Conservation (phyloP, 2,888 invertebrate genomes). For the Magallana nippona region DNA sequence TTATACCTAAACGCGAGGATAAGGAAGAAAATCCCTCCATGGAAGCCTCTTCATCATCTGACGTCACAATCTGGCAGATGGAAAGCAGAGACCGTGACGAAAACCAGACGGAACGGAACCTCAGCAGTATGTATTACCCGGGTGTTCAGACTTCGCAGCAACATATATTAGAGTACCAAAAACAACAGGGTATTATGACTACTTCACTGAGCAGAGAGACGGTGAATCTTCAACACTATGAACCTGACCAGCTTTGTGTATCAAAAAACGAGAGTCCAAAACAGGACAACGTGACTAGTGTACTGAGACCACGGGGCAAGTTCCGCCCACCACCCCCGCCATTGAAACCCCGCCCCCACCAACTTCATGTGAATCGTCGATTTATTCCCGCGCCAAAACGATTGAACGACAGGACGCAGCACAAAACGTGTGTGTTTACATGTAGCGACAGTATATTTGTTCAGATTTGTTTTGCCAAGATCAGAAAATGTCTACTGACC, state of each 20-base stretch:
- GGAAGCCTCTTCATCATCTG: neutral
- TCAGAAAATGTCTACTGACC: constrained; percentile 48
- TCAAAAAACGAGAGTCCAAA: neutral
- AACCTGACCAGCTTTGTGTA: neutral
- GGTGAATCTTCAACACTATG: neutral
- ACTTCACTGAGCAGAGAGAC: neutral
- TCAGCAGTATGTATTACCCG: constrained; percentile 10
- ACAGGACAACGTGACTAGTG: neutral
- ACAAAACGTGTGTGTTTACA: constrained; percentile 38
- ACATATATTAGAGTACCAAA: neutral
- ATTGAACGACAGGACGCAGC: constrained; percentile 1
- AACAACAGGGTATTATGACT: neutral
- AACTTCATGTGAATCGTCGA: neutral
- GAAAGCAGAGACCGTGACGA: neutral
- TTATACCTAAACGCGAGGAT: constrained; percentile 36
- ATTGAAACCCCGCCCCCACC: constrained; percentile 21
- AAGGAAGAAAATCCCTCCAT: neutral
- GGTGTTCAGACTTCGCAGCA: neutral
- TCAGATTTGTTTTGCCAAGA: constrained; percentile 47
- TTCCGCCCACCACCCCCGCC: constrained; percentile 33
- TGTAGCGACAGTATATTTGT: constrained; percentile 44
- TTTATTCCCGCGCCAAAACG: constrained; percentile 37
- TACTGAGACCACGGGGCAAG: neutral
- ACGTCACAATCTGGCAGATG: neutral
- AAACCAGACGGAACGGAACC: neutral